phyloP scores from a whole-genome alignment of 1,140 invertebrate genomes.

The Rhagoletis pomonella region DNA sequence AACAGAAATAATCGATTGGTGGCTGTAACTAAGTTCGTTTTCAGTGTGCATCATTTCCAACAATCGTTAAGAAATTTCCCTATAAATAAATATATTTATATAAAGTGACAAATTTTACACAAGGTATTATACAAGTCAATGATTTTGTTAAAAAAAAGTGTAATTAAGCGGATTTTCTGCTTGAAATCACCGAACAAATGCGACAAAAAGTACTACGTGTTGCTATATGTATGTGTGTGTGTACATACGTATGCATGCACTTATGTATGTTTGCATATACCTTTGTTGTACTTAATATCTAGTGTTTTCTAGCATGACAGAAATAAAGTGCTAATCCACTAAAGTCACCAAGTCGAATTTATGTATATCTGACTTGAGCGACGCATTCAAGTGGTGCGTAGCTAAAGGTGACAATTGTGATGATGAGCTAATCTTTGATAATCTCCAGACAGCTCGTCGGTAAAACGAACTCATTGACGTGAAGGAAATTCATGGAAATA shows the following conservation, averaged over 20 bases:
- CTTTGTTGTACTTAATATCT: background rate
- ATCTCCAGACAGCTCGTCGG: background rate
- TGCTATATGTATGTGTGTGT: no score
- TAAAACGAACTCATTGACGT: slow-evolving; percentile 14
- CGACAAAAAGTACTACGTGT: background rate
- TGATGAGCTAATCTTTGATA: background rate
- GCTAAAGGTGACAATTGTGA: background rate
- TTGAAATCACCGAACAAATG: background rate
- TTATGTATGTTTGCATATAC: background rate
- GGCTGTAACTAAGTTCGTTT: background rate
- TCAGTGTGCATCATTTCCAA: background rate
- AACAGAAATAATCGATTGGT: background rate
- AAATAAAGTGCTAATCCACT: background rate
- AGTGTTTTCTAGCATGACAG: background rate
- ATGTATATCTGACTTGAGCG: background rate
- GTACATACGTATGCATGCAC: background rate
- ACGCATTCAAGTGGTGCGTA: background rate
- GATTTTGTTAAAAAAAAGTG: slow-evolving; percentile 4
- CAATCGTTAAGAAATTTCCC: background rate
- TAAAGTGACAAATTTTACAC: background rate
- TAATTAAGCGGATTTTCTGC: slow-evolving; percentile 2
- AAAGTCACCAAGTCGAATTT: background rate
- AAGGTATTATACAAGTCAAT: slow-evolving; percentile 18
- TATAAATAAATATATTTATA: no score
- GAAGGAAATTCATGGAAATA: no score